A percentile compares a stretch with the other conserved stretches of the same genome.
phyloP scores from a whole-genome alignment of 2,113 vertebrate genomes.

The Indicator maculatus region DNA sequence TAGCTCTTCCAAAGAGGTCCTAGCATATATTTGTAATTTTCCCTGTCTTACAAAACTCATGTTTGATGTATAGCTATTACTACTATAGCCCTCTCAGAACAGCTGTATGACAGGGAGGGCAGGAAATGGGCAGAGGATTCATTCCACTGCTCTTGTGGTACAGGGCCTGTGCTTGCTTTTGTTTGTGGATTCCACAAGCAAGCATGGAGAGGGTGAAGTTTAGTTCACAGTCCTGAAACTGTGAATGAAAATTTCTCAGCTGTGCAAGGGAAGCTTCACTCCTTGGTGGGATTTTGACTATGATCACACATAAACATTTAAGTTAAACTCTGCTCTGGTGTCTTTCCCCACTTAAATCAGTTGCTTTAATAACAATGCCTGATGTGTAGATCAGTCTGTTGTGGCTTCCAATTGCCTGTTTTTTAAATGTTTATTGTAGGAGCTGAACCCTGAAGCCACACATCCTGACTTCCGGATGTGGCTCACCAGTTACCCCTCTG shows the following conservation, averaged over 20 bases:
- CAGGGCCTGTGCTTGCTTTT: neutral
- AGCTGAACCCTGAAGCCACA: slow-evolving; percentile 84
- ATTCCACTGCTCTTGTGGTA: neutral
- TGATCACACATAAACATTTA: neutral
- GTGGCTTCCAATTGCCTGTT: neutral
- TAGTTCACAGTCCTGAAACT: neutral
- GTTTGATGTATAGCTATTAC: neutral
- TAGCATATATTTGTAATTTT: neutral
- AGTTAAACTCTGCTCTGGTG: neutral
- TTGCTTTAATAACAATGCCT: neutral
- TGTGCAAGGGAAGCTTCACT: neutral
- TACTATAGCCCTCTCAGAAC: neutral
- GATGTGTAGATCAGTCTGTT: neutral
- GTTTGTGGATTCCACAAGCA: neutral
- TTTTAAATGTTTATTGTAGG: slow-evolving; percentile 70
- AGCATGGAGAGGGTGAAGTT: neutral
- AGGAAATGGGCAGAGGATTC: neutral
- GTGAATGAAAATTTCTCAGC: neutral
- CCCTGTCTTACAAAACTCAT: neutral
- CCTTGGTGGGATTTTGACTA: neutral
- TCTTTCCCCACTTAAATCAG: neutral
- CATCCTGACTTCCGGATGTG: slow-evolving; percentile 91
- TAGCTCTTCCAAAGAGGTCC: neutral
- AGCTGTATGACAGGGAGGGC: neutral
- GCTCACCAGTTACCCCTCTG: slow-evolving; percentile 90